Evolutionary conservation across 2,113 vertebrate genomes (phyloP).

Genomic region (Petroica traversi): DNA sequence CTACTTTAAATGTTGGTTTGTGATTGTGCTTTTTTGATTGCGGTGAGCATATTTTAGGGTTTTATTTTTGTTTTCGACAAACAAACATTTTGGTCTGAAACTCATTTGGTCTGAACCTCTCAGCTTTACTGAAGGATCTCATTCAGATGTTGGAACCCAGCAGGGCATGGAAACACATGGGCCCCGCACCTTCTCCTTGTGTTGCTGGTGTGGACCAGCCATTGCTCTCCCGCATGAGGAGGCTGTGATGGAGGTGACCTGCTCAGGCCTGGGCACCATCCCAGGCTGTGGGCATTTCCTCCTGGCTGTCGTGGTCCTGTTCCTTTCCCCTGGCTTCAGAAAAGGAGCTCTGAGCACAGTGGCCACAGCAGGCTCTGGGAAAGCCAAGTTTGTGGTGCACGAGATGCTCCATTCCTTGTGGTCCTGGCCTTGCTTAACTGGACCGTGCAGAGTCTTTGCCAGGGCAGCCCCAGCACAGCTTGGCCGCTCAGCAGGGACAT

Average conservation of each 20-base stretch:
- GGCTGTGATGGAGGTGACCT: neutral
- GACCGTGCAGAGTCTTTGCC: neutral
- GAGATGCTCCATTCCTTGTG: neutral
- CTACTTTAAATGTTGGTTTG: constrained; percentile 22
- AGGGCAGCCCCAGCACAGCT: neutral
- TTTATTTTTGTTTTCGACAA: constrained; percentile 47
- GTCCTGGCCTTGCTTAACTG: neutral
- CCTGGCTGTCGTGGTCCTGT: neutral
- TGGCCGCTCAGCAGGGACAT: rapidly evolving
- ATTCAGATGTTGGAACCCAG: neutral
- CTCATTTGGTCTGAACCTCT: neutral
- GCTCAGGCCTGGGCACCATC: neutral
- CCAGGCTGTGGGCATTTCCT: neutral
- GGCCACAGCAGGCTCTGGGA: neutral
- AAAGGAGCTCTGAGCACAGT: neutral
- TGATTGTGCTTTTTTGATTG: constrained; percentile 37
- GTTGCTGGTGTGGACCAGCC: neutral
- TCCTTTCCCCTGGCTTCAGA: neutral
- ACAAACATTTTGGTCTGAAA: constrained; percentile 20
- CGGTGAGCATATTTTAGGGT: neutral
- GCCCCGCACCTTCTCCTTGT: neutral
- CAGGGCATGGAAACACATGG: rapidly evolving
- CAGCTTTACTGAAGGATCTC: neutral
- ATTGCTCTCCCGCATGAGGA: rapidly evolving
- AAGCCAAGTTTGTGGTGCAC: neutral